Evolutionary conservation across 2,888 invertebrate species (phyloP), one percentile per base, ranked within the genome.

Genomic region (Lycia hirtaria): DNA sequence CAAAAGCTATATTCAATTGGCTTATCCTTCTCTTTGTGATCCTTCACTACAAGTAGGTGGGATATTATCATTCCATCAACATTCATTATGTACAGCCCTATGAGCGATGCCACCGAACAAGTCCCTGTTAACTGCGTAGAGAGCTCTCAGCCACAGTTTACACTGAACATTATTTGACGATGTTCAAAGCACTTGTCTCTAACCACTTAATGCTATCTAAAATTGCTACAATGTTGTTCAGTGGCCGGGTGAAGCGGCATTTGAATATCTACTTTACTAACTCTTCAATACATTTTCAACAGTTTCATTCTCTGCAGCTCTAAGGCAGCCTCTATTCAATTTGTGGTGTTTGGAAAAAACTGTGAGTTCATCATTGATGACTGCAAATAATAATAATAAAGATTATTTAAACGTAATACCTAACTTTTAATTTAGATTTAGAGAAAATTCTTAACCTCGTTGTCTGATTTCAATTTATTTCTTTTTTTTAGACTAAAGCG

Each of bases 171-270:
- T 73, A 80, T 81, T 81, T 69, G 74, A 67, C 65, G 73, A 75
- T 79, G 76, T 70, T 82, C 77, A 76, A 72, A 76, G 75, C 73
- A 78, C 81, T 83, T 74, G 71, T 71, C 75, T 75, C 69, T 60
- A 75, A 77, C 74, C 77, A 78, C 77, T 80, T 78, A 76, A 73
- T 74, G 72, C 70, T 74, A 69, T 75, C 71, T 73, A 68, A 77
- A 78, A 80, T 81, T 78, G 70, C 70, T 69, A 68, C 71, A 76
- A 75, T 74, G 71, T 69, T 68, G 62, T 67, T 71, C 69, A 64
- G 62, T 64, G 65, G 62, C 64, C 59, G 66, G 68, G 60, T 49
- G 65, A 66, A 69, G 68, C 64, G 53, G 59, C 66, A 72, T 71
- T 68, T 58, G 64, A 70, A 71, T 67, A 64, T 65, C 28, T 51